Evolutionary conservation across 2,113 vertebrate species (phyloP), one percentile per base, ranked within the genome.

Genomic region (Rhombomys opimus): DNA sequence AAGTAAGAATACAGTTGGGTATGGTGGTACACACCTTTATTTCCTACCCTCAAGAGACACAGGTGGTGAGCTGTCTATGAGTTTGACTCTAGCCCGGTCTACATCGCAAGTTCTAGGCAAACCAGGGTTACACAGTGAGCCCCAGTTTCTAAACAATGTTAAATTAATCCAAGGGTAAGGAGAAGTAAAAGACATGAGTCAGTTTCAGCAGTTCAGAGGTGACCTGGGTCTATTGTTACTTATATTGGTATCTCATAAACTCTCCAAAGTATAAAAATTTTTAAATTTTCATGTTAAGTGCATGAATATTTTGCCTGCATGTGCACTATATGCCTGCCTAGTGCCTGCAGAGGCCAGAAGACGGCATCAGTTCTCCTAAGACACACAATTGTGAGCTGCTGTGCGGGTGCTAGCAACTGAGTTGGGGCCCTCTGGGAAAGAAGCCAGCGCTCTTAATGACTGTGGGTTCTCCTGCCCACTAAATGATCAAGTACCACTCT

Each of bases 401-500:
- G 27, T 46, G 25, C 41, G 61, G 9, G 59, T 65, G 27, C 59
- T 38, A 15, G 38, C 13, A 41, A 84, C 38, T 63, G 7, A 63
- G n/a, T 2, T 84, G n/a, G 59, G 59, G 38, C 13, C 15, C 82
- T 46, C 25, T 46, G 4, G 23, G 61, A 41, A 14, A 61, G 22
- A 22, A 61, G 12, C 22, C 35, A 84, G 15, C 41, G 38, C 15
- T 41, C 81, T 18, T 18, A 65, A 41, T 3, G 2, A 46, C 61
- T 30, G 35, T 82, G 61, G 67, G 81, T 20, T 89, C 59, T 50
- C 38, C n/a, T 94, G 46, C 9, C 67, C 50, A 63, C 14, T 78
- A 82, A 77, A 86, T 96, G 41, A 97, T 87, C 88, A 94, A 92
- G 23, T 38, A 20, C 91, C 72, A 94, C 89, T 30, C 89, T 63